Base-by-base conservation (phyloP, 1,140 invertebrate species). In the Ectropis grisescens region DNA sequence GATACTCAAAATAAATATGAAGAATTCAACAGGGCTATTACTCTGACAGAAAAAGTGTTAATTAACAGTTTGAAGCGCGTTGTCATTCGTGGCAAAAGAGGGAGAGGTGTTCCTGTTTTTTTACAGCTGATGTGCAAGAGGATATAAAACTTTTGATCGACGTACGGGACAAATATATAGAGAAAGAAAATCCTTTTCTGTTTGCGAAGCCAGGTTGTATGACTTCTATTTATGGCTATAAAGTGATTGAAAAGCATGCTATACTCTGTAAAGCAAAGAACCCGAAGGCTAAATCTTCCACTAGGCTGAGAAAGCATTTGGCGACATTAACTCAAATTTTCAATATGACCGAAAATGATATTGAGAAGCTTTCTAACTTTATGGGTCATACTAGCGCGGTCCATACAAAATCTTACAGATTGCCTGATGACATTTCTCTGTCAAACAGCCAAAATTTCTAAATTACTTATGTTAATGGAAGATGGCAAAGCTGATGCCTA, bases 301-400 rank as follows among this genome's bases (percentile, higher is more conserved):
- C 56, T 14, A 40, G 36, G 41, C 40, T 71, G 2, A 16, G 64
- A 13, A 70, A 67, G 42, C 56, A 70, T 48, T 45, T 72, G 32
- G 62, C 62, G 5, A 69, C 65, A 0, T 35, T 70, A 16, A 36
- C 55, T 4, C 65, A 72, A 47, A 16, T 72, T n/a, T 68, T 72
- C 30, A 50, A 13, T 29, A 49, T 68, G 49, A 33, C 47, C 12
- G 57, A 67, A 33, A 40, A 24, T 12, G 65, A 66, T 11, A 30
- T 61, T 7, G 61, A 66, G 29, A 60, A 68, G 29, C 32, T 53
- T 11, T 37, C 59, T 37, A 47, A 29, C 14, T 64, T 67, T 31
- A 67, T 67, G 59, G 62, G 46, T 6, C 46, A 49, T 29, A 54
- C 50, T 4, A 16, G 22, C 23, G 31, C 16, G 4, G 41, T 44